These are phyloP conservation scores for Pachycephala philippinensis DNA, from an alignment of 2,113 vertebrate genomes.

Conservation along the genomic window DNA sequence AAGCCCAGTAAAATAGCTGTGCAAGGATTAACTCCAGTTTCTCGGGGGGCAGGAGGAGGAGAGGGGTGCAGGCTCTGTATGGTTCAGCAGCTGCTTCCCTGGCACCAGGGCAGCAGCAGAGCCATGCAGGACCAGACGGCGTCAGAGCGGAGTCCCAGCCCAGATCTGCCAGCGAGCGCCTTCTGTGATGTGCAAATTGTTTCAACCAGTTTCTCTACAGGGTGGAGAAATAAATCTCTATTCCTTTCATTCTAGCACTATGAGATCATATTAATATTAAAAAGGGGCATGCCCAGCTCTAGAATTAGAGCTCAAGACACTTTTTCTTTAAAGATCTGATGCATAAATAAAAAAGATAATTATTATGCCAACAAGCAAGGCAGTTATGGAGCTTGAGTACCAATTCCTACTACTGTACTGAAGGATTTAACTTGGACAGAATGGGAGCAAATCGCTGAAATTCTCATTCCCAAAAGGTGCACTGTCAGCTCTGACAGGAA, in stretches of 20 bases:
- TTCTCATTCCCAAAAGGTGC: neutral
- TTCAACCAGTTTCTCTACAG: neutral
- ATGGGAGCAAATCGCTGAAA: neutral
- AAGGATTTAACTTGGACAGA: neutral
- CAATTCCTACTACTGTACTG: neutral
- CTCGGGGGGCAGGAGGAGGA: neutral
- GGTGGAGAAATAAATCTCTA: slow-evolving; percentile 25
- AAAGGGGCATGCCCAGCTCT: slow-evolving; percentile 3
- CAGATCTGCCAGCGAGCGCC: neutral
- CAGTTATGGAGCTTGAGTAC: neutral
- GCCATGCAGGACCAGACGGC: neutral
- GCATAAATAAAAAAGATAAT: neutral
- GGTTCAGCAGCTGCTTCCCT: neutral
- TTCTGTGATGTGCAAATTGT: slow-evolving; percentile 43
- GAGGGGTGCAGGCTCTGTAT: neutral
- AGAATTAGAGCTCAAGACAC: neutral
- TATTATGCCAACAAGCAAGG: neutral
- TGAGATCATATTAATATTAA: slow-evolving; percentile 32
- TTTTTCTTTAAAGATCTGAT: slow-evolving; percentile 11
- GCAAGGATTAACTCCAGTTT: neutral
- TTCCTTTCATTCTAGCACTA: neutral
- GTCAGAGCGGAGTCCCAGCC: neutral
- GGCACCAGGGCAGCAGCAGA: neutral
- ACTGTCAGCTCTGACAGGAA: neutral
- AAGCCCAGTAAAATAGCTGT: neutral